Evolutionary conservation across 2,888 invertebrate genomes (phyloP).

Genomic region (Cinara cedri): DNA sequence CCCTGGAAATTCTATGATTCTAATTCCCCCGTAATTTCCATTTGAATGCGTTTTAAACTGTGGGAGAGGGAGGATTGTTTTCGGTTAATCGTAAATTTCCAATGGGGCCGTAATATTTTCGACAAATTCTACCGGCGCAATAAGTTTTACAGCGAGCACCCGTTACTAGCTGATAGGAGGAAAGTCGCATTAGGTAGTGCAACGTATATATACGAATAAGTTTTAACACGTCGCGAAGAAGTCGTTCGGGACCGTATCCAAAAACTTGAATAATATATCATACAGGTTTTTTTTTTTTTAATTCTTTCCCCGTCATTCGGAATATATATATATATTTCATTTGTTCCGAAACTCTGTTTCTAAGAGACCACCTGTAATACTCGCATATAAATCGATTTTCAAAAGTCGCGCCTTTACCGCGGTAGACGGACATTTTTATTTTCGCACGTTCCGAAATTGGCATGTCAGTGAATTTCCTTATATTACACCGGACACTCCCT

Average conservation of each 20-base stretch:
- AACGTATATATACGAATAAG: background rate
- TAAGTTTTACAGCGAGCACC: too few species aligned
- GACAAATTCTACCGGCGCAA: background rate
- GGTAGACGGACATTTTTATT: background rate
- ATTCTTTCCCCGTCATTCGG: background rate
- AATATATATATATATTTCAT: constrained; percentile 29
- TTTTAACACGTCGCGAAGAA: background rate
- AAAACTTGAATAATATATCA: constrained; percentile 26
- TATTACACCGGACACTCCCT: constrained; percentile 25
- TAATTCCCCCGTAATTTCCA: too few species aligned
- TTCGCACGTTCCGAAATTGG: constrained; percentile 13
- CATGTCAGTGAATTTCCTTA: constrained; percentile 42
- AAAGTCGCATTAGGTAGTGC: background rate
- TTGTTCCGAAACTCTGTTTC: constrained; percentile 40
- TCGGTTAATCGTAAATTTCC: too few species aligned
- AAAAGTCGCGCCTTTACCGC: constrained; percentile 17
- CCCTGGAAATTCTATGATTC: too few species aligned
- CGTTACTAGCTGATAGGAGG: too few species aligned
- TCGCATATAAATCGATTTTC: constrained; percentile 31
- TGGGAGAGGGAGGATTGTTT: too few species aligned
- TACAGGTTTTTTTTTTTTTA: background rate
- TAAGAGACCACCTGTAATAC: constrained; percentile 48
- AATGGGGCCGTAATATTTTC: background rate
- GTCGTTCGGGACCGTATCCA: constrained; percentile 28
- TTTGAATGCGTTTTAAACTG: too few species aligned